These are phyloP conservation scores for Addax nasomaculatus DNA, from an alignment of 2,113 vertebrate genomes.

Conservation along the genomic window DNA sequence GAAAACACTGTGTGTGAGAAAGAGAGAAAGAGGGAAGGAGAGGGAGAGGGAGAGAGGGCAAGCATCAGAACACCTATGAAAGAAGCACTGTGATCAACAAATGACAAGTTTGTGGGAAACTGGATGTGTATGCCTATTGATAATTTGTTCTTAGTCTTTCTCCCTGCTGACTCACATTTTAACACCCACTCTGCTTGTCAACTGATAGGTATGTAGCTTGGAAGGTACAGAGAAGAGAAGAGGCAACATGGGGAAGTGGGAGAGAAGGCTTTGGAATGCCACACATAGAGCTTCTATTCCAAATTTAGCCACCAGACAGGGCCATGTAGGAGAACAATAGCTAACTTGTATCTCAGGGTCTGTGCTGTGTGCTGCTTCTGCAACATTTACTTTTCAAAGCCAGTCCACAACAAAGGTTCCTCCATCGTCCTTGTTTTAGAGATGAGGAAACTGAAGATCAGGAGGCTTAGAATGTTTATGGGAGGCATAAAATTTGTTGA, in stretches of 20 bases:
- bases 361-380: not conserved
- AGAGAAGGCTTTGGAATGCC: not conserved
- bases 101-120: not conserved
- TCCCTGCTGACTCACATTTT: not conserved
- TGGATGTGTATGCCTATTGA: not conserved
- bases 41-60: not conserved
- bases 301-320: not conserved
- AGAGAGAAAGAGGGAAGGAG: not conserved
- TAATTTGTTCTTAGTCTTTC: not conserved
- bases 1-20: not conserved
- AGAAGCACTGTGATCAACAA: not conserved
- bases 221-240: not conserved
- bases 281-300: not conserved
- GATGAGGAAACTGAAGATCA: not conserved
- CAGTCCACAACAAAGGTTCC: not conserved
- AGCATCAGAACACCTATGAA: not conserved
- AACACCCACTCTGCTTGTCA: not conserved
- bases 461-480: not conserved
- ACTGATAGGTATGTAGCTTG: not conserved
- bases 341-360: not conserved
- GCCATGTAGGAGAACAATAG: not conserved
- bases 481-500: not conserved
- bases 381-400: not conserved
- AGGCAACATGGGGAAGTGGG: not conserved
- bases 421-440: not conserved